phyloP scores from a whole-genome alignment of 2,888 invertebrate genomes.

The Dendrolimus pini region DNA sequence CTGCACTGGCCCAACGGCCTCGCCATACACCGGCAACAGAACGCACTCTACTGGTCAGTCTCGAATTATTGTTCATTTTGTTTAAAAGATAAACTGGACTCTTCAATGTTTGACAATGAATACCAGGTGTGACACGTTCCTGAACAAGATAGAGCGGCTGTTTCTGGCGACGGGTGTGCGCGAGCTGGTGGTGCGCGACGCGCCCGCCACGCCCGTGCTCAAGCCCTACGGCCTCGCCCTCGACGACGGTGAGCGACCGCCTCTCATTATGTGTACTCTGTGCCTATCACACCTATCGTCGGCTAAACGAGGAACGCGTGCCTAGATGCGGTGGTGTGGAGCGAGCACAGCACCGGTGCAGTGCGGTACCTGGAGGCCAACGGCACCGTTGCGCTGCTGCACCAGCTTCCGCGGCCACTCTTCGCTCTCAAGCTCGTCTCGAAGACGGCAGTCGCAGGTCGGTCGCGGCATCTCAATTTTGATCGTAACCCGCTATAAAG shows the following conservation, averaged over 20 bases:
- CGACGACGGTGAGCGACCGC: slow-evolving; percentile 52
- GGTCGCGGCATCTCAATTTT: no score
- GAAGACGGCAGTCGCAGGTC: slow-evolving; percentile 69
- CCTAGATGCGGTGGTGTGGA: slow-evolving; percentile 79
- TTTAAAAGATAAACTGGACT: no score
- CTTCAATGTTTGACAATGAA: no score
- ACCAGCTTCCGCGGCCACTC: slow-evolving; percentile 78
- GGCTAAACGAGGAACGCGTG: not conserved
- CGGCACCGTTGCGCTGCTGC: slow-evolving; percentile 69
- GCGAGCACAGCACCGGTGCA: slow-evolving; percentile 81
- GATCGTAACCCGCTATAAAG: no score
- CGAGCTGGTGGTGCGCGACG: slow-evolving; percentile 56
- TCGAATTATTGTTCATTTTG: no score
- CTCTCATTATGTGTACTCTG: not conserved
- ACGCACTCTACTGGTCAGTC: slow-evolving; percentile 44
- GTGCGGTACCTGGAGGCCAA: slow-evolving; percentile 80
- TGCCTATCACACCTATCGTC: not conserved
- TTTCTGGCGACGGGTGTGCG: slow-evolving; percentile 44
- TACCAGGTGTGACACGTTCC: slow-evolving; percentile 80
- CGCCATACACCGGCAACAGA: slow-evolving; percentile 44
- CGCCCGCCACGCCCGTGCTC: slow-evolving; percentile 51
- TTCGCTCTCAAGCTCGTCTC: slow-evolving; percentile 83
- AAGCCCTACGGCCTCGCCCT: slow-evolving; percentile 83
- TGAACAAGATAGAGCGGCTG: slow-evolving; percentile 79
- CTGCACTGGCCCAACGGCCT: slow-evolving; percentile 87